Base-by-base conservation (phyloP, 2,888 invertebrate species). In the Hoplodrina blanda region DNA sequence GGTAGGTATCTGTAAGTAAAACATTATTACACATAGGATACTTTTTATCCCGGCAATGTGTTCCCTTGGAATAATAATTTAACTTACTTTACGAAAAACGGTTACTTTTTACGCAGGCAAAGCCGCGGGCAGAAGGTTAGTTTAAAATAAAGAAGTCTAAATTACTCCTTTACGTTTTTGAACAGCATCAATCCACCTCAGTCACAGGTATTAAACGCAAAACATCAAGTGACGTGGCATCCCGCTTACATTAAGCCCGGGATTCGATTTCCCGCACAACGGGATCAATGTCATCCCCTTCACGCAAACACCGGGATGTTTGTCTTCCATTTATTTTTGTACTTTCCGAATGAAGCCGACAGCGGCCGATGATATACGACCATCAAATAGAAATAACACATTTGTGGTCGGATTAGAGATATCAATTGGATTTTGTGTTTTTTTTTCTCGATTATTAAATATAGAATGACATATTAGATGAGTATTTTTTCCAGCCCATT, bases 311-410 rank as follows among this genome's bases (percentile, higher is more conserved):
- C 66, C 37, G 60, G 54, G 50, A 67, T 81, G 80, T 80, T 82
- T 82, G 62, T 59, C 52, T 82, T 82, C 64, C 79, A 82, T 82
- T 73, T 75, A 81, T 71, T 82, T 78, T 78, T 82, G 52, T 69
- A 41, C 15, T 50, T 50, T 30, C 19, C 59, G 53, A 64, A 69
- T 59, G 41, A 55, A 75, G 54, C 60, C 63, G 62, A 68, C 46
- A 46, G 37, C 19, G 19, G n/a, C n/a, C 53, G 52, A 60, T 66
- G 66, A 80, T 60, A 76, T 55, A 67, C 65, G 50, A 69, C 62
- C 57, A 56, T 67, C 59, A 64, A 64, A 67, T 78, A 75, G 19
- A 68, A 67, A 65, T 55, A 62, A 62, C 49, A 69, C 59, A 56
- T 65, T 70, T 59, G 30, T 19, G 11, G 41, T 62, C 2, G 77